Evolutionary conservation across 2,113 vertebrate genomes (phyloP), one percentile per base, ranked within the genome.

Genomic region (Anhinga rufa): DNA sequence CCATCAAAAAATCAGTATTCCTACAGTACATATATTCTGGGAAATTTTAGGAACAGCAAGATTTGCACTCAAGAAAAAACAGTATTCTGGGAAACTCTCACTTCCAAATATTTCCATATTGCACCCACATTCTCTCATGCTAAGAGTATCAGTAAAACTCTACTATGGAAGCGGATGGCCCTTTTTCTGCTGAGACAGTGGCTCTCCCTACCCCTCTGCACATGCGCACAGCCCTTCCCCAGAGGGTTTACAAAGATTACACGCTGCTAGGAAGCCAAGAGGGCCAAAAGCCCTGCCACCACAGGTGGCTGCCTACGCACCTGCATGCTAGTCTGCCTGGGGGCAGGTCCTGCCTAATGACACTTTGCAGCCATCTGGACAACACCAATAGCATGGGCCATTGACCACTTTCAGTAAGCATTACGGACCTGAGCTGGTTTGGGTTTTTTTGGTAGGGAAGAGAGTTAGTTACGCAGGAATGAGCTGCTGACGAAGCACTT

Each of bases 191-290:
- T 14, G 52, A 55, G 40, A 12, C 7, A 19, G 26, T 4, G 28
- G 31, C 10, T 81, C 44, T 81, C 44, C 57, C 16, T 17, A 20
- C 31, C 16, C 9, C 17, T 55, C 26, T n/a, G 36, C 28, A 68
- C 1, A 0, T 20, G 32, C 0, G 1, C 25, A 22, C 3, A 19
- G 22, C 16, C 62, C 51, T 70, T 80, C 29, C 22, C 29, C 28
- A 42, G 34, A 24, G 44, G 10, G 9, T 36, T 81, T 58, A 54
- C 22, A 36, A 46, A 69, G 49, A 10, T 19, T 11, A 32, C 22
- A 16, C 24, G 40, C 32, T 14, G 22, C 40, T 42, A 60, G 40
- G 38, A 49, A 66, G 52, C 46, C 52, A 40, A n/a, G 29, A 20
- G 25, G 46, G 9, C 8, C 65, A 66, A 32, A 79, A 48, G 14